A percentile compares a stretch with the other conserved stretches of the same genome.
Conservation (phyloP, 2,113 vertebrate species). For the Litocranius walleri region DNA sequence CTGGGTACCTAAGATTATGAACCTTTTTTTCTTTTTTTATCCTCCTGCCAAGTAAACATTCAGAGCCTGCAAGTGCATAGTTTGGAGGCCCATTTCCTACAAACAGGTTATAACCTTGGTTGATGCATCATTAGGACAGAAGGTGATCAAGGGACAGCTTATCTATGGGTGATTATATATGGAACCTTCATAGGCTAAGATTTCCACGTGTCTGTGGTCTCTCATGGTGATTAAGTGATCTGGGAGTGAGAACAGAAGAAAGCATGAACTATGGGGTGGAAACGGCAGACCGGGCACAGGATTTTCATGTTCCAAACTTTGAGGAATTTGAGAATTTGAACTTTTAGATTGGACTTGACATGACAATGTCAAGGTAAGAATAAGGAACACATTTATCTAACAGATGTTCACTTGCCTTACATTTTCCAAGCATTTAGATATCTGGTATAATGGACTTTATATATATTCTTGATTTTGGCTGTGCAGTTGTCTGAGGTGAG, state of each 20-base stretch:
- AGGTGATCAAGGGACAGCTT: background rate
- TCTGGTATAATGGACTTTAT: background rate
- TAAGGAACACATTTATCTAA: background rate
- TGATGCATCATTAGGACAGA: background rate
- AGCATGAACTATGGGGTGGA: background rate
- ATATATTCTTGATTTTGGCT: background rate
- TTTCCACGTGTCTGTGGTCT: background rate
- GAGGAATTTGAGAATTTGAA: background rate
- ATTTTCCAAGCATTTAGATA: background rate
- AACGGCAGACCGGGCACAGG: background rate
- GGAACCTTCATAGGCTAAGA: background rate
- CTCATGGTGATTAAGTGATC: background rate
- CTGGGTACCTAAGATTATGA: too few relatives aligned
- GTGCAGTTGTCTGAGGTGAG: background rate
- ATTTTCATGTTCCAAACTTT: background rate
- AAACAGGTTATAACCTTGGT: too few relatives aligned
- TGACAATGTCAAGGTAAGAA: background rate
- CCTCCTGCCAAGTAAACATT: background rate
- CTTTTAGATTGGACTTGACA: background rate
- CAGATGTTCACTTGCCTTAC: background rate
- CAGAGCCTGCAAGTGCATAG: background rate
- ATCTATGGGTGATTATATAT: accelerated
- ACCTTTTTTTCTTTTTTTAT: background rate
- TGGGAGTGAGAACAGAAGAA: background rate
- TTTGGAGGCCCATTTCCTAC: background rate